A percentile compares a stretch with the other conserved stretches of the same genome.
Conservation (phyloP, 1,140 invertebrate species). For the Drosophila punjabiensis region DNA sequence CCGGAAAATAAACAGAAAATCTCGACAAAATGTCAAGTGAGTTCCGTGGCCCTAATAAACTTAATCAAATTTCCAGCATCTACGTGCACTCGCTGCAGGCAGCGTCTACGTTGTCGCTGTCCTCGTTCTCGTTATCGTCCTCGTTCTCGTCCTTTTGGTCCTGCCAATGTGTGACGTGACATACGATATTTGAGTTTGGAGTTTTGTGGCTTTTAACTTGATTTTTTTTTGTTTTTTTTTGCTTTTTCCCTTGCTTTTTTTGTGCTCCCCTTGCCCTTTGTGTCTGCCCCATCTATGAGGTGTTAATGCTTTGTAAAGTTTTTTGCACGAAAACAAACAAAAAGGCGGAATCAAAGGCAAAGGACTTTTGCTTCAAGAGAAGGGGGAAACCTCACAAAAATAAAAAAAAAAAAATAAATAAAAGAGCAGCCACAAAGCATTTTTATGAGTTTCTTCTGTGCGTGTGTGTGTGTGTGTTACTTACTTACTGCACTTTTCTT, state of each 20-base stretch:
- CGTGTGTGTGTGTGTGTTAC: conserved; percentile 20
- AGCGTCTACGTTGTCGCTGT: background rate
- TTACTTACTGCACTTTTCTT: conserved; percentile 31
- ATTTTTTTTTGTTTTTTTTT: conserved; percentile 22
- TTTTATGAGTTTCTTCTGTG: conserved; percentile 71
- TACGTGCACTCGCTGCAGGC: conserved; percentile 36
- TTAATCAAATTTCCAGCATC: conserved; percentile 47
- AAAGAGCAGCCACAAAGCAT: conserved; percentile 73
- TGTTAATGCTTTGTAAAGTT: conserved; percentile 76
- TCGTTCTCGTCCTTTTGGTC: conserved; percentile 2
- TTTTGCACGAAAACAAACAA: conserved; percentile 42
- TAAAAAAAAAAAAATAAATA: conserved; percentile 47
- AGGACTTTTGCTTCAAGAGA: conserved; percentile 31
- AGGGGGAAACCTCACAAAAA: conserved; percentile 44
- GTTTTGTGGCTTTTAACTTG: conserved; percentile 50
- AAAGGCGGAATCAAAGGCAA: conserved; percentile 27
- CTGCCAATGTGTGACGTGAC: conserved; percentile 50
- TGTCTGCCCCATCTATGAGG: conserved; percentile 65
- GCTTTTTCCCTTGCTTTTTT: no score
- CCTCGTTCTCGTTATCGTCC: background rate
- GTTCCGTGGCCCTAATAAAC: conserved; percentile 37
- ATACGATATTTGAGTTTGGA: conserved; percentile 53
- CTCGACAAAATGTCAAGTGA: conserved; percentile 33
- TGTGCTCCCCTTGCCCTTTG: conserved; percentile 14
- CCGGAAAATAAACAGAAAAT: background rate